Evolutionary conservation across 2,888 invertebrate species (phyloP).

Genomic region (Carabus problematicus): DNA sequence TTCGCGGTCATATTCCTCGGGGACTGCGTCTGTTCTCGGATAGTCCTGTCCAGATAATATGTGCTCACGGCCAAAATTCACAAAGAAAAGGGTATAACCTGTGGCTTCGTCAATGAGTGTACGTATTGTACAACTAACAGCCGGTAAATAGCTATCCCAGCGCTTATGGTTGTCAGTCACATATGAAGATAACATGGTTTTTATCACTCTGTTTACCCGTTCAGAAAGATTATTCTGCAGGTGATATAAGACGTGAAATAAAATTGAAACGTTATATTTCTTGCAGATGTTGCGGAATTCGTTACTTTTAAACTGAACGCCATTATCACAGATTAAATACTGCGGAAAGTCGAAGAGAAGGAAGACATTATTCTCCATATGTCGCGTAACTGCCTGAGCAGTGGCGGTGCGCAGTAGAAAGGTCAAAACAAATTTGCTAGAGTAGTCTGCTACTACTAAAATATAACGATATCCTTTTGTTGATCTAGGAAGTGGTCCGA

Average conservation of each 20-base stretch:
- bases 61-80: slow-evolving; percentile 45
- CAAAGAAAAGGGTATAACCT: slow-evolving; percentile 45
- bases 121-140: slow-evolving; percentile 47
- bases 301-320: slow-evolving; percentile 42
- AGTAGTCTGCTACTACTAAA: too few species aligned
- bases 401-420: slow-evolving; percentile 19
- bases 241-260: too few species aligned
- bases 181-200: too few species aligned
- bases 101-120: slow-evolving; percentile 47
- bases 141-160: too few species aligned
- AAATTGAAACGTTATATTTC: too few species aligned
- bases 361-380: slow-evolving; percentile 35
- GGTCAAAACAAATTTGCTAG: slow-evolving; percentile 18
- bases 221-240: too few species aligned
- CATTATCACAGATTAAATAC: slow-evolving; percentile 45
- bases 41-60: slow-evolving; percentile 33
- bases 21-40: too few species aligned
- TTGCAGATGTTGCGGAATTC: slow-evolving; percentile 40
- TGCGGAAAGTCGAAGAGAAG: slow-evolving; percentile 44
- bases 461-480: too few species aligned
- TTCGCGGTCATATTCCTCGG: slow-evolving; percentile 4
- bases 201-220: too few species aligned
- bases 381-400: neutral
- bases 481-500: too few species aligned
- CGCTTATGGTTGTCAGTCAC: too few species aligned